Evolutionary conservation across 2,113 vertebrate species (phyloP), one percentile per base, ranked within the genome.

Genomic region (Crotalus viridis): DNA sequence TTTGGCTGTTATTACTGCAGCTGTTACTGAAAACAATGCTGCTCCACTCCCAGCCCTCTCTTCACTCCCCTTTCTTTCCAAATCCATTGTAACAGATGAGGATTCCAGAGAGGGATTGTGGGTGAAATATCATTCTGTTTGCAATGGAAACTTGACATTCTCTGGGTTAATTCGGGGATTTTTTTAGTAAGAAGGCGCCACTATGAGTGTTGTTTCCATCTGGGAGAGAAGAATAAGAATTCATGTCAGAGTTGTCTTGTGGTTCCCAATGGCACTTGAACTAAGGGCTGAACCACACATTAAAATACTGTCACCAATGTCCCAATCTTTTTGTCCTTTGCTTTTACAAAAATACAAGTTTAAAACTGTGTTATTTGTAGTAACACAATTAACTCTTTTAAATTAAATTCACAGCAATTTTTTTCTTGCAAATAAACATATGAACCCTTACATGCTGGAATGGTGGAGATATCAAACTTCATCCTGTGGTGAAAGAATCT

Each of bases 71-170:
- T 55, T 54, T 92, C 87, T 33, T 51, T 87, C 48, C 9, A 51
- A 0, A 0, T 51, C 85, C 90, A 85, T 93, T 92, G 5, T 91
- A 46, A 90, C 85, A 93, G 0, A 22, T 59, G 5, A 89, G 87
- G 54, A 61, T 89, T 61, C 54, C 93, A 54, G 43, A 89, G 33
- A 2, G 5, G 86, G 43, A 39, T 3, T 54, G 87, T 51, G 88
- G 39, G 52, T 48, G 91, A 26, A 87, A 85, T 13, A 39, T 61
- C 0, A 0, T 69, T 1, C 2, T 69, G 19, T 88, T 91, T 5
- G 0, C 74, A 92, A 91, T 91, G 51, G 74, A 94, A 94, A 52
- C 54, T 92, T 90, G 10, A 15, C 46, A 52, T 39, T 51, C 55
- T 90, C 85, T 39, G 51, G 92, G 52, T 52, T 87, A 6, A 15